phyloP scores from a whole-genome alignment of 2,113 vertebrate genomes.

The Ascaphus truei region DNA sequence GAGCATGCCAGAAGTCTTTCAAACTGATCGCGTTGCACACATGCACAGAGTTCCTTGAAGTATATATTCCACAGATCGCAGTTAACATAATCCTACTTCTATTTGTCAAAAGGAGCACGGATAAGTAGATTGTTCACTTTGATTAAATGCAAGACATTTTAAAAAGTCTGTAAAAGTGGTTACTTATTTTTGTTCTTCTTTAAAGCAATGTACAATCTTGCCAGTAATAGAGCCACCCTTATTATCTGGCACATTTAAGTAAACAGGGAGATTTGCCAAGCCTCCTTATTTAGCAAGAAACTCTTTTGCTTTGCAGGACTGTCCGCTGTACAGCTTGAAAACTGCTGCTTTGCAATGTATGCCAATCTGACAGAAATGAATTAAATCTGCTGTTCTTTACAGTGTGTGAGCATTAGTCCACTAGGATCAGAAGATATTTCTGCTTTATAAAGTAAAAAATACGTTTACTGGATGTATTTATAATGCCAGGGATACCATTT shows the following conservation, averaged over 20 bases:
- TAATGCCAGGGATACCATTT: no score
- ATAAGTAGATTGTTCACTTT: slow-evolving; percentile 7
- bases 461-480: no score
- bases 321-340: not conserved
- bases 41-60: slow-evolving; percentile 14
- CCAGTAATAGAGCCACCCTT: slow-evolving; percentile 67
- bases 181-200: not conserved
- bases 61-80: slow-evolving; percentile 17
- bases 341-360: not conserved
- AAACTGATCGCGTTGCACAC: not conserved
- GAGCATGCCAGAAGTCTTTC: slow-evolving; percentile 30
- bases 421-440: no score
- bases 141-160: not conserved
- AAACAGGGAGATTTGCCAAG: slow-evolving; percentile 62
- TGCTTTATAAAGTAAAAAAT: no score
- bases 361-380: not conserved
- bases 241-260: slow-evolving; percentile 65
- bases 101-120: slow-evolving; percentile 31
- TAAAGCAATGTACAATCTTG: slow-evolving; percentile 46
- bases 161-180: slow-evolving; percentile 5
- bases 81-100: slow-evolving; percentile 24
- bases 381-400: not conserved
- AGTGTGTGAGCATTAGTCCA: no score
- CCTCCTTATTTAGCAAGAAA: slow-evolving; percentile 74
- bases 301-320: slow-evolving; percentile 62